Evolutionary conservation across 2,113 vertebrate species (phyloP), one percentile per base, ranked within the genome.

Genomic region (Tragelaphus imberbis): DNA sequence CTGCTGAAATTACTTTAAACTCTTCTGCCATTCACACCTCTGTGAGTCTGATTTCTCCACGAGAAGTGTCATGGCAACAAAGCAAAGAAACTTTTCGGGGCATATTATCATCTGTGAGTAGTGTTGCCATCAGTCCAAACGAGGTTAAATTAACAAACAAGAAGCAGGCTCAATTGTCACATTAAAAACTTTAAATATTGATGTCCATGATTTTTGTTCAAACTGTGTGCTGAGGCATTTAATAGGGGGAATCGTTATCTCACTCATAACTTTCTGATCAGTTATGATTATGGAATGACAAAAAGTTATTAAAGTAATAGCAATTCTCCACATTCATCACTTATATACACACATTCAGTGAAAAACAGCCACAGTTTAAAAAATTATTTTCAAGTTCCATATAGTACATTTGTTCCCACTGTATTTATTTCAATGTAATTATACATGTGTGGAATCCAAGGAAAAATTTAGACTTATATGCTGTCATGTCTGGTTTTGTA

Each of bases 121-220:
- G 44, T 30, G 16, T 3, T 71, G 5, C n/a, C 51, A 33, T 92
- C 71, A 63, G 8, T 11, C 84, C 44, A 44, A 88, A 61, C 9
- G 4, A 82, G 68, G 77, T 91, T 19, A 33, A 63, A 36, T 86
- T 79, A 85, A 63, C 7, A 63, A 93, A 61, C 56, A 80, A 84
- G 84, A 61, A 87, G 40, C 16, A n/a, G 86, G 53, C 51, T 77
- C 51, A 88, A 21, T 12, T 27, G 15, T 89, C 51, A 79, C 59
- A 68, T 89, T 82, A 88, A 94, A 79, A 79, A 79, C 33, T 59
- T 91, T 80, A 93, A 96, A 71, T 96, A 47, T 81, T 65, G 55
- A 96, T 49, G 27, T 27, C 21, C 2, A 10, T 8, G 40, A 1
- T 44, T 88, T 94, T 89, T 89, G 90, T 63, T 96, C 84, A 92